phyloP scores from a whole-genome alignment of 2,888 invertebrate species.

The Mythimna pallens region DNA sequence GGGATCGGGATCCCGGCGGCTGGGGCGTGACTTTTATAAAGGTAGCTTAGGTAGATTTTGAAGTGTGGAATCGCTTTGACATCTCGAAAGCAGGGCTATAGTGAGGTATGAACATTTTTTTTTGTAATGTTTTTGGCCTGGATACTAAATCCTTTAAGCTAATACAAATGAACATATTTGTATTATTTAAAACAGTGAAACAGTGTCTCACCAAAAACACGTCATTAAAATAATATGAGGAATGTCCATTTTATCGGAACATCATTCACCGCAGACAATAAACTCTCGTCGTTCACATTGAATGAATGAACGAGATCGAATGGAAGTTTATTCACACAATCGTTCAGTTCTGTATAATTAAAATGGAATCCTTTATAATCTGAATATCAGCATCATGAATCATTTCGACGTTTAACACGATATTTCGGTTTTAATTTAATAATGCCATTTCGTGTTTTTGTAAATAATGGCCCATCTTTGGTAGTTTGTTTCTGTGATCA shows the following conservation, averaged over 20 bases:
- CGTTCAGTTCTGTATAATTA: slow-evolving; percentile 55
- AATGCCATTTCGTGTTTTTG: neutral
- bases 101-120: too few relatives aligned
- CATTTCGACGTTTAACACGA: slow-evolving; percentile 34
- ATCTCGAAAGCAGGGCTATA: too few relatives aligned
- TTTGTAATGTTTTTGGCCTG: too few relatives aligned
- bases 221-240: slow-evolving; percentile 2
- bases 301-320: slow-evolving; percentile 41
- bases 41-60: too few relatives aligned
- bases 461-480: slow-evolving; percentile 18
- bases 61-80: too few relatives aligned
- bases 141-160: too few relatives aligned
- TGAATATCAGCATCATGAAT: slow-evolving; percentile 43
- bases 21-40: too few relatives aligned
- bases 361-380: slow-evolving; percentile 59
- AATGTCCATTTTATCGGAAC: slow-evolving; percentile 31
- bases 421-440: slow-evolving; percentile 19
- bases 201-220: neutral
- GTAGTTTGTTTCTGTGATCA: neutral
- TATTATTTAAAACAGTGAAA: neutral
- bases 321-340: slow-evolving; percentile 49
- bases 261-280: slow-evolving; percentile 53
- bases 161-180: neutral
- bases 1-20: too few relatives aligned
- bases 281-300: slow-evolving; percentile 31